A percentile compares a stretch with the other conserved stretches of the same genome.
Conservation (phyloP, 2,113 vertebrate genomes). For the Aphyosemion australe region DNA sequence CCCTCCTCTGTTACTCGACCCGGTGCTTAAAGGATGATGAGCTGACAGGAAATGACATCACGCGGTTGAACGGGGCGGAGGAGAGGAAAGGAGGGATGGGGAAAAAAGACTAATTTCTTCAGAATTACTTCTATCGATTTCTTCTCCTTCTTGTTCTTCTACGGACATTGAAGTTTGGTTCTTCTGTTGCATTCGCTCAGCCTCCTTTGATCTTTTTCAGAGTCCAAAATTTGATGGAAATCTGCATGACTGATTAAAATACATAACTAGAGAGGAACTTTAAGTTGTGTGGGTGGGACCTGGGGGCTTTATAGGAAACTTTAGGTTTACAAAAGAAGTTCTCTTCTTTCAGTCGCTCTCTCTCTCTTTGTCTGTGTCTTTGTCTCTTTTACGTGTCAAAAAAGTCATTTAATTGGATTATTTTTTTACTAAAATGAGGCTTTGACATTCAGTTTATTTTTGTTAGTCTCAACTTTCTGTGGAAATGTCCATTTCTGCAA, state of each 20-base stretch:
- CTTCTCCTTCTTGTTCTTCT: conserved; percentile 76
- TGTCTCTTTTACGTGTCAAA: conserved; percentile 45
- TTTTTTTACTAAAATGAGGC: conserved; percentile 26
- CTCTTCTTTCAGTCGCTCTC: conserved; percentile 54
- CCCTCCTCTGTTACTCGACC: conserved; percentile 36
- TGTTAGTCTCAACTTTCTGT: conserved; percentile 24
- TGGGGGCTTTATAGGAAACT: conserved; percentile 65
- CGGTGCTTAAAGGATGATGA: conserved; percentile 18
- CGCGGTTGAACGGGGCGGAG: conserved; percentile 53
- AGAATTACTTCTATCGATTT: conserved; percentile 80
- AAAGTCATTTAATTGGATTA: conserved; percentile 11
- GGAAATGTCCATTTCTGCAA: conserved; percentile 29
- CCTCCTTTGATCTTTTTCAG: conserved; percentile 77
- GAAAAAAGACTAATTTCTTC: conserved; percentile 75
- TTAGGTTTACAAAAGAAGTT: conserved; percentile 73
- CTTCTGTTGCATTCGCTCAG: conserved; percentile 82
- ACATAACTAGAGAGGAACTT: conserved; percentile 69
- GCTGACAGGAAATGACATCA: conserved; percentile 72
- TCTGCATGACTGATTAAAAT: conserved; percentile 80
- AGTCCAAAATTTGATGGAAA: conserved; percentile 78
- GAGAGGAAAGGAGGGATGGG: conserved; percentile 60
- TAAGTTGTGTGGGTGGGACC: conserved; percentile 67
- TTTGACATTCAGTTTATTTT: conserved; percentile 23
- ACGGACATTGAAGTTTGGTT: conserved; percentile 79
- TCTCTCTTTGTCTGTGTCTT: conserved; percentile 48